These are phyloP conservation scores for Poecilia velifera DNA, from an alignment of 2,797 vertebrate genomes.

Conservation along the genomic window DNA sequence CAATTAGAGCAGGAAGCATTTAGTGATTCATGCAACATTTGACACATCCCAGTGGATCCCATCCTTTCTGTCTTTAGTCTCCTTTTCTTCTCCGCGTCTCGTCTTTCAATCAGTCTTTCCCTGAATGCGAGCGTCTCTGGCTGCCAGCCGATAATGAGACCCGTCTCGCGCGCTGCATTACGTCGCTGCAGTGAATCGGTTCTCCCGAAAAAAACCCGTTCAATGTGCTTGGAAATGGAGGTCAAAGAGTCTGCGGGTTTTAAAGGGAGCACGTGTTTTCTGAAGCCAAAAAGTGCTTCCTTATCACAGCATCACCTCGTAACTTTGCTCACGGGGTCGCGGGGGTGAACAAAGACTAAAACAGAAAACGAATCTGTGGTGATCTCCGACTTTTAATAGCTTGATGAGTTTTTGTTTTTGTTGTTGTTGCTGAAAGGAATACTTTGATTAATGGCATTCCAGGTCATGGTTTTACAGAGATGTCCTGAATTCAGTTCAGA, in stretches of 20 bases:
- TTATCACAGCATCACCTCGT: slow-evolving; percentile 24
- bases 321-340: background rate
- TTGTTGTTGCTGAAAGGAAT: background rate
- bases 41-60: slow-evolving; percentile 62
- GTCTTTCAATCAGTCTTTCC: slow-evolving; percentile 40
- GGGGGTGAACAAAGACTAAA: background rate
- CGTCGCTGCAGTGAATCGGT: slow-evolving; percentile 69
- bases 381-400: no score
- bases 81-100: slow-evolving; percentile 20
- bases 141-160: slow-evolving; percentile 59
- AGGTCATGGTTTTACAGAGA: background rate
- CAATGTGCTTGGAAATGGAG: slow-evolving; percentile 38
- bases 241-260: slow-evolving; percentile 46
- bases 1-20: slow-evolving; percentile 73
- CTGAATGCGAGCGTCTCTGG: slow-evolving; percentile 42
- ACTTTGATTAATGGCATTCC: background rate
- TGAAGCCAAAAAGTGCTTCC: slow-evolving; percentile 16
- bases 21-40: slow-evolving; percentile 74
- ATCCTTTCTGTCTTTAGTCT: slow-evolving; percentile 27
- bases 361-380: no score
- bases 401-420: background rate
- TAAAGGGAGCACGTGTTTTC: slow-evolving; percentile 25
- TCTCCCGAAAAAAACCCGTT: slow-evolving; percentile 60
- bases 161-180: slow-evolving; percentile 71
- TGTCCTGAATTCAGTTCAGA: background rate